Conservation (phyloP, 1,140 invertebrate species). For the Aplysia californica region DNA sequence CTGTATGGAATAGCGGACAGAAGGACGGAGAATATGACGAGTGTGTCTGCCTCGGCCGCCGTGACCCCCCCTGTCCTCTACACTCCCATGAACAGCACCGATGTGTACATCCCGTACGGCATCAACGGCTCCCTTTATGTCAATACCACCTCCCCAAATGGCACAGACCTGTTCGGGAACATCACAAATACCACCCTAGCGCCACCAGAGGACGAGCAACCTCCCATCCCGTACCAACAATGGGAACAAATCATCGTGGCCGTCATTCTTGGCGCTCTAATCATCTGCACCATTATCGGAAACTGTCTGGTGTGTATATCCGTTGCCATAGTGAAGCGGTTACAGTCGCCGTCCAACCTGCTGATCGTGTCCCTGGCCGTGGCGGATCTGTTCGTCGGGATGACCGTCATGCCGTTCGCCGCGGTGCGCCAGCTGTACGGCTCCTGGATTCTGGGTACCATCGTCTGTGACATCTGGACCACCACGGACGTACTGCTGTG, state of each 20-base stretch:
- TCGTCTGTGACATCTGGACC: constrained; percentile 70
- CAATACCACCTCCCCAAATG: neutral
- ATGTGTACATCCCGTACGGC: neutral
- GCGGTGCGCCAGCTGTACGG: constrained; percentile 62
- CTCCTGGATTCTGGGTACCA: constrained; percentile 68
- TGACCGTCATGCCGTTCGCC: constrained; percentile 78
- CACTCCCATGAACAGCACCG: neutral
- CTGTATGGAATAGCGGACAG: neutral
- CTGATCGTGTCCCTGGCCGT: constrained; percentile 80
- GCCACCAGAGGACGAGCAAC: neutral
- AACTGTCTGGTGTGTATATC: constrained; percentile 71
- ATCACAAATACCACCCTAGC: neutral
- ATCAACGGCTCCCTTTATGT: neutral
- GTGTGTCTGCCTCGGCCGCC: neutral
- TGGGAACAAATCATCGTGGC: constrained; percentile 43
- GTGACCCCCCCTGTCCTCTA: neutral
- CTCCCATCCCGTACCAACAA: neutral
- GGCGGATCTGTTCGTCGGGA: constrained; percentile 79
- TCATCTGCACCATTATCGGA: constrained; percentile 65
- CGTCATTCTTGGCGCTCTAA: constrained; percentile 61
- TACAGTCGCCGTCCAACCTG: constrained; percentile 75
- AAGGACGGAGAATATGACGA: neutral
- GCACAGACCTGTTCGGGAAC: neutral
- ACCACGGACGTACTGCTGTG: constrained; percentile 71
- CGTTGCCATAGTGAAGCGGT: constrained; percentile 68